Evolutionary conservation across 2,797 vertebrate species (phyloP), one percentile per base, ranked within the genome.

Genomic region (Sparus aurata): DNA sequence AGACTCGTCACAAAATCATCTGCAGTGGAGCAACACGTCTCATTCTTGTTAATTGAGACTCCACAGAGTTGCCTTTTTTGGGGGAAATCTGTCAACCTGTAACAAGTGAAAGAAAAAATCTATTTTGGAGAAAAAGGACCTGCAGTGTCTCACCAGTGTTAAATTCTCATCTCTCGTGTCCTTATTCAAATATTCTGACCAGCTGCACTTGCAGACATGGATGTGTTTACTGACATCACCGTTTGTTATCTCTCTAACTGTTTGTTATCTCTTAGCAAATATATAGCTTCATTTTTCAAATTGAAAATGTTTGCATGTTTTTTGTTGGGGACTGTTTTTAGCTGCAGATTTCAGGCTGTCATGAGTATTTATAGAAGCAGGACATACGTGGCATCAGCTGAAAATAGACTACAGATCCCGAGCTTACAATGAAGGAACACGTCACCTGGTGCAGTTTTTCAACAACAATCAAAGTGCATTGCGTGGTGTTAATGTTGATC

Each of bases 41-140:
- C 12, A 61, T 72, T 67, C 17, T 6, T 49, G 46, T 20, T 65
- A 66, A 69, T 38, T 66, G 46, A 61, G 46, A 77, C 30, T 43
- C 54, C 12, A 49, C 43, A 52, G 45, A 57, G 62, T 50, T 69
- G 9, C 10, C 34, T 69, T 73, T 57, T 77, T 38, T 7, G 6
- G 38, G 38, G 22, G 55, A 52, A 50, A 67, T 74, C 7, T 59
- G 23, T 34, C 34, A 12, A 43, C 13, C 23, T 7, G 9, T 61
- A 59, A 41, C 38, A 75, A 60, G 41, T 49, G 20, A 43, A 41
- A 67, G 7, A 38, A 38, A 17, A 72, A 60, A 34, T 15, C 23
- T 3, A 38, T 49, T 65, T 72, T 43, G 30, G n/a, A 5, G 38
- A 25, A 22, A 66, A n/a, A 52, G 13, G 25, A 38, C 41, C 27